These are phyloP conservation scores for Drosophila arawakana DNA, from an alignment of 1,140 invertebrate genomes.

Conservation along the genomic window DNA sequence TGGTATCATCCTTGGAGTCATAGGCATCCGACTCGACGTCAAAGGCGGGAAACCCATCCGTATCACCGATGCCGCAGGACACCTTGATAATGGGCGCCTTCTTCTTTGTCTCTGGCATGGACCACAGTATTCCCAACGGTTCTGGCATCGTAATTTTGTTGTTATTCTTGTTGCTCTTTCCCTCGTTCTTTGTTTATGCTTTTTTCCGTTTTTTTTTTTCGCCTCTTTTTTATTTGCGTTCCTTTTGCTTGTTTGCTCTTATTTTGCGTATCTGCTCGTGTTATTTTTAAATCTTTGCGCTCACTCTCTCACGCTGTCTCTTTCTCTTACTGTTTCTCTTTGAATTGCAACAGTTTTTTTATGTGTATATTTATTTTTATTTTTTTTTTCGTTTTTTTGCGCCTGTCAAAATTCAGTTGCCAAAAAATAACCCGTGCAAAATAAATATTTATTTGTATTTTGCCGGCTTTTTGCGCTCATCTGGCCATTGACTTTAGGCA, in stretches of 20 bases:
- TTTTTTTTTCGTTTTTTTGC: slow-evolving; percentile 27
- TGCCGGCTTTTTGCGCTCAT: slow-evolving; percentile 64
- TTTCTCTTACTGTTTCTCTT: slow-evolving; percentile 24
- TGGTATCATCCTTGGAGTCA: slow-evolving; percentile 74
- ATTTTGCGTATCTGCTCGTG: slow-evolving; percentile 51
- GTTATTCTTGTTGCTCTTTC: slow-evolving; percentile 23
- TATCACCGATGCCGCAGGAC: slow-evolving; percentile 82
- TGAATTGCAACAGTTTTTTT: slow-evolving; percentile 41
- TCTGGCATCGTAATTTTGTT: slow-evolving; percentile 58
- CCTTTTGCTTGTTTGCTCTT: slow-evolving; percentile 20
- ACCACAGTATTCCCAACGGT: slow-evolving; percentile 58
- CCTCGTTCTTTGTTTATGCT: slow-evolving; percentile 44
- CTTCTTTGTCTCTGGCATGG: slow-evolving; percentile 70
- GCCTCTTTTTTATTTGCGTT: slow-evolving; percentile 10
- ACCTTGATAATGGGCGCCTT: slow-evolving; percentile 76
- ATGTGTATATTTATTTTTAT: slow-evolving; percentile 5
- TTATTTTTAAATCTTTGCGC: slow-evolving; percentile 70
- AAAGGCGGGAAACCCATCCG: slow-evolving; percentile 81
- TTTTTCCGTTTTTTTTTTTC: slow-evolving; percentile 19
- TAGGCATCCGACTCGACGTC: slow-evolving; percentile 78
- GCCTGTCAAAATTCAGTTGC: slow-evolving; percentile 69
- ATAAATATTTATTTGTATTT: slow-evolving; percentile 53
- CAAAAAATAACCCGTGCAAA: slow-evolving; percentile 44
- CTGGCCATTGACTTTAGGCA: slow-evolving; percentile 27
- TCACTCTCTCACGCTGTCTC: slow-evolving; percentile 26